These are phyloP conservation scores for Rostratula benghalensis DNA, from an alignment of 2,113 vertebrate species.

Conservation along the genomic window DNA sequence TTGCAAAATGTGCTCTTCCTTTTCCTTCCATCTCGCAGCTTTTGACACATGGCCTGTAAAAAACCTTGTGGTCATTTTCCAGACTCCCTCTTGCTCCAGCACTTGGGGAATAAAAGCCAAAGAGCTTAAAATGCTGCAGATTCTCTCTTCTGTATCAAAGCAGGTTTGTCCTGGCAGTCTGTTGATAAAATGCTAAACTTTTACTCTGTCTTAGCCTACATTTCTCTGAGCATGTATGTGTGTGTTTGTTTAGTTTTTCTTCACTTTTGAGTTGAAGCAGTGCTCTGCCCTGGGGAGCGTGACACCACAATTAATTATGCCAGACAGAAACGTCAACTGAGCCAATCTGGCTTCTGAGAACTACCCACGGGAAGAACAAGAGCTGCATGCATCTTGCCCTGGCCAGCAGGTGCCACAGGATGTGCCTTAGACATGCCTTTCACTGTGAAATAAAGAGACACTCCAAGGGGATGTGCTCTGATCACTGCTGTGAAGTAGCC, in stretches of 20 bases:
- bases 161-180: neutral
- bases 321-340: neutral
- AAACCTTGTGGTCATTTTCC: neutral
- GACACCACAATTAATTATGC: neutral
- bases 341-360: neutral
- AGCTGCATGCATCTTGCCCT: accelerated
- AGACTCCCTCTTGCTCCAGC: neutral
- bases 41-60: neutral
- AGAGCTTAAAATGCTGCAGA: neutral
- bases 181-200: neutral
- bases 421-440: neutral
- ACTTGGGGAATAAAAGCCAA: neutral
- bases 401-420: neutral
- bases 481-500: neutral
- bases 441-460: neutral
- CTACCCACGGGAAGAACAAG: neutral
- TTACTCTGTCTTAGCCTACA: neutral
- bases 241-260: neutral
- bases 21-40: neutral
- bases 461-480: neutral
- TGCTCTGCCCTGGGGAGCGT: neutral
- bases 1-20: neutral
- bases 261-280: neutral
- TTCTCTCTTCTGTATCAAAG: neutral
- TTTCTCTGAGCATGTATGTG: neutral